Evolutionary conservation across 2,113 vertebrate genomes (phyloP), one percentile per base, ranked within the genome.

Genomic region (Lota lota): DNA sequence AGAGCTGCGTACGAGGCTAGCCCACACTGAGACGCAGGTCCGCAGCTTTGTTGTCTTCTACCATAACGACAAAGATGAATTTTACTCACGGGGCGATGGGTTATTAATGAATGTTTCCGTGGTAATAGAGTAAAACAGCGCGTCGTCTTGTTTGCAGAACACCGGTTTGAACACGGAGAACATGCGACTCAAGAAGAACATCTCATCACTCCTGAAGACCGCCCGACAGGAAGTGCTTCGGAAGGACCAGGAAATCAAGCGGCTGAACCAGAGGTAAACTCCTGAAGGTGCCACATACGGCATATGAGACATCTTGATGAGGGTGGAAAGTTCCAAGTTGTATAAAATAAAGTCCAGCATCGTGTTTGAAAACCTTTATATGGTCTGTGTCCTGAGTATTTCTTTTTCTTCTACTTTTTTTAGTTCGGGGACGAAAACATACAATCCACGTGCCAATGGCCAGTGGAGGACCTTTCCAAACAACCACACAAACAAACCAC

Each of bases 171-270:
- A 91, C 83, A 94, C 81, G 54, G 95, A 98, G 91, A 99, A 98
- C 81, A 86, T 70, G 19, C 87, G 88, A 61, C 93, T 99, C 53
- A 98, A 97, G 87, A 98, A 95, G 90, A 98, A 98, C 88, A 96
- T 98, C 87, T 98, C 93, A 79, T 93, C 94, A 53, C 95, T 99
- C 75, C 91, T 99, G 71, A 95, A 93, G 90, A 99, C 97, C 2
- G 96, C 97, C 18, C 91, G 93, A 83, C 93, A 94, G 80, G 97
- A 99, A 87, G 95, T 99, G 82, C 90, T 90, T 61, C 93, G 97
- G 36, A 98, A 98, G 82, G 95, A 98, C 84, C 93, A 95, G 66
- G 97, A 97, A 89, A 98, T 99, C 79, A 93, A 84, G 88, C 93
- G 91, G 78, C 85, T 99, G 21, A 92, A 91, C 83, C 92, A 93